Evolutionary conservation across 2,113 vertebrate genomes (phyloP), one percentile per base, ranked within the genome.

Genomic region (Aramus guarauna): DNA sequence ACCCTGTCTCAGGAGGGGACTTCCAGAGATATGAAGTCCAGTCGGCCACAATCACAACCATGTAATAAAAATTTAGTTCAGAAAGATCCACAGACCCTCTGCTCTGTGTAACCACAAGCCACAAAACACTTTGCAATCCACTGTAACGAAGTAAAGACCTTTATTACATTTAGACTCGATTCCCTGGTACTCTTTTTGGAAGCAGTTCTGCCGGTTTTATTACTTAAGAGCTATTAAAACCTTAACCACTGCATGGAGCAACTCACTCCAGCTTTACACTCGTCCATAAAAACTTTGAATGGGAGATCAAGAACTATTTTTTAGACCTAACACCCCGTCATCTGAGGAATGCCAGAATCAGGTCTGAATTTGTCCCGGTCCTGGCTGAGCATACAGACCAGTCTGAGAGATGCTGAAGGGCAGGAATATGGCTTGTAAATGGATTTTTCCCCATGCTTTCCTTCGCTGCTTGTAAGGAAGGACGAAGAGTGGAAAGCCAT

Each of bases 161-260:
- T 94, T 96, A 95, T 94, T 95, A 62, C 92, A 45, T 85, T 93
- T 82, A 84, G 84, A 69, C 77, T 93, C 59, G 91, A 85, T 91
- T 96, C 94, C 84, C 91, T 95, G 96, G 95, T 96, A 94, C 92
- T 92, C 96, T 47, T 92, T 86, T 92, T 95, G 91, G 92, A 92
- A 95, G 81, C 81, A 19, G 62, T 83, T 95, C 68, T 88, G 81
- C 77, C 94, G 91, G 18, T 97, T 96, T 95, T 95, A 96, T 82
- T 97, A 91, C 89, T 85, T 94, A 90, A 85, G 62, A 85, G 91
- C 89, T 94, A 95, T 94, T 97, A 97, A 97, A 97, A 85, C 77
- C 86, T 88, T 91, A 97, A 96, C 87, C 92, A 79, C 95, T 66
- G 86, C 71, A 93, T 20, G 41, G 87, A 95, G 91, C n/a, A 62